phyloP scores from a whole-genome alignment of 2,888 invertebrate genomes.

The Tetragonula carbonaria region DNA sequence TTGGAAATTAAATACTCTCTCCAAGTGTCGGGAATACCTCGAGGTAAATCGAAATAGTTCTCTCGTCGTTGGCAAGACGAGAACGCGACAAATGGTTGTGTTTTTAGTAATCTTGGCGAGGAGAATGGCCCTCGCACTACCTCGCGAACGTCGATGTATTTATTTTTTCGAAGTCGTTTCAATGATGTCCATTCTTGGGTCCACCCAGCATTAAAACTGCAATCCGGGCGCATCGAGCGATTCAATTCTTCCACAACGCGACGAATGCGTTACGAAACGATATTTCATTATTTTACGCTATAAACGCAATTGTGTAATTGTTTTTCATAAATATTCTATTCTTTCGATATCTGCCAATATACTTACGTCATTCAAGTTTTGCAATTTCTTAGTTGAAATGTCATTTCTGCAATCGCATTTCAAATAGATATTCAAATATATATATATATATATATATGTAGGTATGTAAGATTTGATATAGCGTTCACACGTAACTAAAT shows the following conservation, averaged over 20 bases:
- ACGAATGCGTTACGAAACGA: slow-evolving; percentile 3
- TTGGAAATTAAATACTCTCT: slow-evolving; percentile 55
- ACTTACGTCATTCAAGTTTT: slow-evolving; percentile 5
- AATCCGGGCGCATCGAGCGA: slow-evolving; percentile 10
- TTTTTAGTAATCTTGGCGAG: slow-evolving; percentile 45
- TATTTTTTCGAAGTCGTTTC: neutral
- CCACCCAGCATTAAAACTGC: slow-evolving; percentile 40
- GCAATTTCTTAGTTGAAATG: neutral
- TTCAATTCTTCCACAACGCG: slow-evolving; percentile 15
- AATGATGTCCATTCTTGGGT: slow-evolving; percentile 47
- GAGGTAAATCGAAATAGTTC: slow-evolving; percentile 2
- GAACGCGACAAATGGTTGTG: slow-evolving; percentile 19
- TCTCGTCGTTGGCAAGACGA: neutral
- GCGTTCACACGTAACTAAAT: neutral
- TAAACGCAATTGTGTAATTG: slow-evolving; percentile 10
- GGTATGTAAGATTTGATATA: neutral
- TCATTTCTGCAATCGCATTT: neutral
- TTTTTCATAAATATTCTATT: neutral
- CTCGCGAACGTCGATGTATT: slow-evolving; percentile 29
- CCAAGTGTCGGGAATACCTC: slow-evolving; percentile 68
- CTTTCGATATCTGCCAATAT: neutral
- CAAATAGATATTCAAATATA: neutral
- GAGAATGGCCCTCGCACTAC: slow-evolving; percentile 59
- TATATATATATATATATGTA: neutral
- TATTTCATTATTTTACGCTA: slow-evolving; percentile 5